Evolutionary conservation across 1,140 invertebrate genomes (phyloP), one percentile per base, ranked within the genome.

Genomic region (Nephila pilipes): DNA sequence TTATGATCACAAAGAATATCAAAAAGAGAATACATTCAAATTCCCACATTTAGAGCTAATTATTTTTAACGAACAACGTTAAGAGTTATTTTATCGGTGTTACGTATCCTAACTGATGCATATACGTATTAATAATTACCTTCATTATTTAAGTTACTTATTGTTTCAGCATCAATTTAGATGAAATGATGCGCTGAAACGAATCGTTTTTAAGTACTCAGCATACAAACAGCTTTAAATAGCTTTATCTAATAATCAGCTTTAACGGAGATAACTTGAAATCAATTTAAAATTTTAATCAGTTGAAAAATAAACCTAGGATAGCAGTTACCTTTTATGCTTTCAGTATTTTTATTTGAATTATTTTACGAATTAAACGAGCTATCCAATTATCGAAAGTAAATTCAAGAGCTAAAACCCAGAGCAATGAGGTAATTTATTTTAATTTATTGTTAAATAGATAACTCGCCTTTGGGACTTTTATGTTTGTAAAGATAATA

Each of bases 311-410:
- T 25, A 81, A 81, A 54, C 29, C 22, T 5, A 8, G 14, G 14
- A 54, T 20, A 22, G 8, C 12, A 25, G 46, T 81, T 81, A 20
- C 6, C n/a, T 5, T 46, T 14, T n/a, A 25, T 29, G 36, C 25
- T n/a, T 25, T 81, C 12, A 1, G 12, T 36, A 10, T 25, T 55
- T 81, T 54, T 32, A 36, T 8, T 46, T 25, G 80, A 54, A 46
- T 46, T 81, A 38, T 80, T 46, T 46, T 29, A 38, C 22, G 38
- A 81, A 81, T 81, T 81, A 81, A 81, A 55, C 54, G 80, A 81
- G 46, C 38, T 29, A 5, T 75, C 69, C 69, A 75, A 81, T 81
- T 81, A 81, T 55, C 80, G 20, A 54, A 54, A 80, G 32, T 54
- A 81, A 55, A 55, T n/a, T 65, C 63, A 25, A n/a, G 6, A 65